Evolutionary conservation across 2,113 vertebrate species (phyloP).

Genomic region (Apaloderma vittatum): DNA sequence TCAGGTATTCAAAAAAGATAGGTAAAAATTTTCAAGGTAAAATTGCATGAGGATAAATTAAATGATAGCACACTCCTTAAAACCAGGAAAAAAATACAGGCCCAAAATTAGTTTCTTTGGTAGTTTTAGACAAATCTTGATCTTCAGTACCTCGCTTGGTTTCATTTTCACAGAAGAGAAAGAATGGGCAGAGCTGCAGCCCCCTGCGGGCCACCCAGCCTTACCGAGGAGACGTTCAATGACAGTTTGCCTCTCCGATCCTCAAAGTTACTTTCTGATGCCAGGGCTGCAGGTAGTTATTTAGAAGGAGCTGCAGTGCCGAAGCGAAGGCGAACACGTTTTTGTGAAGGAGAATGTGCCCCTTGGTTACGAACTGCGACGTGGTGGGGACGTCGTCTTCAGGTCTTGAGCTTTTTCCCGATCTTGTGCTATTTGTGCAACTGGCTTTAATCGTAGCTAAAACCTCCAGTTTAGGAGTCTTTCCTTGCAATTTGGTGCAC

Average conservation of each 20-base stretch:
- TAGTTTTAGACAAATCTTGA: neutral
- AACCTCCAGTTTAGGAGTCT: neutral
- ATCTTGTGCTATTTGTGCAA: neutral
- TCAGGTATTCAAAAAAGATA: neutral
- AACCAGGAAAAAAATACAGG: neutral
- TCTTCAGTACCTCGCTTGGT: neutral
- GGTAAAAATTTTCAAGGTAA: neutral
- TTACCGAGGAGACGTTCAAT: neutral
- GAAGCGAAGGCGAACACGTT: no score
- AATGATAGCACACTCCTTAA: neutral
- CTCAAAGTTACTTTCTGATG: neutral
- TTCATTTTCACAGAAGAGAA: neutral
- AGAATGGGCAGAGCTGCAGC: neutral
- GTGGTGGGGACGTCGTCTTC: rapidly evolving
- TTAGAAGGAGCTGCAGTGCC: neutral
- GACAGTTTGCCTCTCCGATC: neutral
- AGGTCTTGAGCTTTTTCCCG: neutral
- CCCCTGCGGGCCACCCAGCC: no score
- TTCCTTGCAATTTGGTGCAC: neutral
- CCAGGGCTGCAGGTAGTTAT: neutral
- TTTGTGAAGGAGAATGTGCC: neutral
- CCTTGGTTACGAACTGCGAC: neutral
- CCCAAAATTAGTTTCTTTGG: neutral
- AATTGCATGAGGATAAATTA: neutral
- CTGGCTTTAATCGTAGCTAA: neutral